These are phyloP conservation scores for Rafetus swinhoei DNA, from an alignment of 2,113 vertebrate genomes.

Conservation along the genomic window DNA sequence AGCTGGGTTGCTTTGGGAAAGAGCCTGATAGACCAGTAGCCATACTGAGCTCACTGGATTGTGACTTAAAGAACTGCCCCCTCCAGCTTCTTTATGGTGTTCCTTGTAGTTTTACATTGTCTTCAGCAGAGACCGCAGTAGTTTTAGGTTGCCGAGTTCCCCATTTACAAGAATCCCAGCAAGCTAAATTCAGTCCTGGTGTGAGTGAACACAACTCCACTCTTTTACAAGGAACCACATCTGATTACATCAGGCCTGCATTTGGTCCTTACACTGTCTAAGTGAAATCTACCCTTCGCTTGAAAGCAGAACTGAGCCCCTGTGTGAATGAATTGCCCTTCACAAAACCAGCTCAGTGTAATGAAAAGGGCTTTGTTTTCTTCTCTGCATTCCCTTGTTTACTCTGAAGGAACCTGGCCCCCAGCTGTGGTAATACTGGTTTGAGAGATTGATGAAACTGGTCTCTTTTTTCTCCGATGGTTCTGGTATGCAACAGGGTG, in stretches of 20 bases:
- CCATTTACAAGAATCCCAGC: neutral
- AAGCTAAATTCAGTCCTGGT: neutral
- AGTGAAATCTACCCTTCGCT: fast-evolving
- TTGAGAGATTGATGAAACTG: neutral
- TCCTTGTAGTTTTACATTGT: neutral
- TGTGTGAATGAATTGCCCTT: fast-evolving
- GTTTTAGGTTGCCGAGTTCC: neutral
- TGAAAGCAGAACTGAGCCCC: neutral
- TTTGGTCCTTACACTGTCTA: fast-evolving
- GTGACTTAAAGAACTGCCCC: fast-evolving
- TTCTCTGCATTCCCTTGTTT: neutral
- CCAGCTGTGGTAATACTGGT: conserved; percentile 44
- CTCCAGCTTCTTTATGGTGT: neutral
- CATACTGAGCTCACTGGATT: fast-evolving
- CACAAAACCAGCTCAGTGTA: neutral
- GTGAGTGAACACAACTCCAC: neutral
- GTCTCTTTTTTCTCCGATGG: neutral
- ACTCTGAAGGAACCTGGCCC: conserved; percentile 22
- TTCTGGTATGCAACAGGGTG: neutral
- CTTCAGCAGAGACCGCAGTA: neutral
- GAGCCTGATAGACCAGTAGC: neutral
- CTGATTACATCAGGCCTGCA: neutral
- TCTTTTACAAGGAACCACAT: neutral
- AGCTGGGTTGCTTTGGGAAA: neutral
- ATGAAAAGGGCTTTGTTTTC: conserved; percentile 62